Base-by-base conservation (phyloP, 2,797 vertebrate genomes). In the Cebuella pygmaea region DNA sequence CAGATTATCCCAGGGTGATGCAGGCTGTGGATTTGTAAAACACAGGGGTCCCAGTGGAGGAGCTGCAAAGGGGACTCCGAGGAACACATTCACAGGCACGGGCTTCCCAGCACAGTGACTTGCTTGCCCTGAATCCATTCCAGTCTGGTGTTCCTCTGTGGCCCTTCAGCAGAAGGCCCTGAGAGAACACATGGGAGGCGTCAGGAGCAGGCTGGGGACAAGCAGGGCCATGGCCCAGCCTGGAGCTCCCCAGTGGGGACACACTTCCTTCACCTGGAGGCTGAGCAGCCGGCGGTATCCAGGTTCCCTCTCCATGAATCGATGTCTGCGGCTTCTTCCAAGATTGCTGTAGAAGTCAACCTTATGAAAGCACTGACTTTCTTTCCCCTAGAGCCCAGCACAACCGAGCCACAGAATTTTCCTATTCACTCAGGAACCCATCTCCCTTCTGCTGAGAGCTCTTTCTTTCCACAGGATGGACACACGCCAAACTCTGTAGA, bases 51-150 rank as follows among this genome's bases (percentile, higher is more conserved):
- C 99, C 72, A 99, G 83, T 0, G 99, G 99, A 8, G 99, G 98
- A 55, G 97, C 98, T 10, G 99, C 99, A 82, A 99, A 99, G 24
- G 99, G 99, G 87, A 99, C 97, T 22, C 99, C 99, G 27, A 99
- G 98, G 97, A 98, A 99, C 50, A 98, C 95, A 30, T 99, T 98
- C 46, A 99, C 98, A 70, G 97, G 97, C 20, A 85, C 97, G n/a
- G 97, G 13, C 98, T 99, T 33, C 98, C 99, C 88, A 98, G 99
- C 50, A 99, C 99, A 0, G 74, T 93, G 22, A 97, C 33, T 41
- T 98, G 98, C 17, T 93, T 98, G 30, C 99, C 99, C 93, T 27
- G 98, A 95, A 99, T 98, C 64, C 11, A 87, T 12, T 99, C 99
- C 30, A 98, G 96, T 9, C 93, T 50, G 39, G 98, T 97, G 8